Conservation (phyloP, 64 coral and sea anemone genomes). For the Cladopsammia gracilis region DNA sequence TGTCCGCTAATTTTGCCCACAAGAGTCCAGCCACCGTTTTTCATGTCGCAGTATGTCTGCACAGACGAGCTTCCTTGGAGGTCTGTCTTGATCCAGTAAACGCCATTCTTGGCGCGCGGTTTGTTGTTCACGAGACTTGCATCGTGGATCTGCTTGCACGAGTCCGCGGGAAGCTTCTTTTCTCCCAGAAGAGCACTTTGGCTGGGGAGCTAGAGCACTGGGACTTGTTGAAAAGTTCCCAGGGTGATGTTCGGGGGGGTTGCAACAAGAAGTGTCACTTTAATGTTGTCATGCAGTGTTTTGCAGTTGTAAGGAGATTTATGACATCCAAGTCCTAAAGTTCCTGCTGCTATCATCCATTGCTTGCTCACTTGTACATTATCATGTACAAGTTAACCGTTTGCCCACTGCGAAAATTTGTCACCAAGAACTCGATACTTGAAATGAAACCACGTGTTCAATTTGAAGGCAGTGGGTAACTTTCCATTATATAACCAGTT, state of each 20-base stretch:
- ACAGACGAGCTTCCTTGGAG: constrained; percentile 5
- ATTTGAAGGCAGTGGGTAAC: constrained; percentile 8
- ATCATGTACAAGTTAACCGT: constrained; percentile 57
- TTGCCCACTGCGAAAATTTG: constrained; percentile 77
- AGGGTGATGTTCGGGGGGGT: constrained; percentile 10
- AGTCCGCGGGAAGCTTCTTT: constrained; percentile 71
- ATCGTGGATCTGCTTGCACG: constrained; percentile 87
- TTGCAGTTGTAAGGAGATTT: constrained; percentile 43
- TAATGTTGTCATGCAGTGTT: constrained; percentile 80
- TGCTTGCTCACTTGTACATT: constrained; percentile 46
- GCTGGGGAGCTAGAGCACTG: neutral
- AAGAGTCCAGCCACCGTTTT: constrained; percentile 91
- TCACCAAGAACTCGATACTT: constrained; percentile 70
- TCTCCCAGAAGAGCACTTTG: neutral
- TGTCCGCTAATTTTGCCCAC: constrained; percentile 85
- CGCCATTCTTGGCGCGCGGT: constrained; percentile 64
- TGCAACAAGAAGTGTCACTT: constrained; percentile 37
- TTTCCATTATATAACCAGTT: constrained; percentile 54
- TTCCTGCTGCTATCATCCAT: constrained; percentile 74
- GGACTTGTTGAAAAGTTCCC: neutral
- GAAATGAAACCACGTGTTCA: constrained; percentile 79
- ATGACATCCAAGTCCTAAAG: constrained; percentile 76
- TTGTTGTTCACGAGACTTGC: constrained; percentile 39
- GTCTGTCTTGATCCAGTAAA: constrained; percentile 87
- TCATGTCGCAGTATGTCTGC: constrained; percentile 88